Evolutionary conservation across 2,797 vertebrate genomes (phyloP).

Genomic region (Pseudotriccus pelzelni): DNA sequence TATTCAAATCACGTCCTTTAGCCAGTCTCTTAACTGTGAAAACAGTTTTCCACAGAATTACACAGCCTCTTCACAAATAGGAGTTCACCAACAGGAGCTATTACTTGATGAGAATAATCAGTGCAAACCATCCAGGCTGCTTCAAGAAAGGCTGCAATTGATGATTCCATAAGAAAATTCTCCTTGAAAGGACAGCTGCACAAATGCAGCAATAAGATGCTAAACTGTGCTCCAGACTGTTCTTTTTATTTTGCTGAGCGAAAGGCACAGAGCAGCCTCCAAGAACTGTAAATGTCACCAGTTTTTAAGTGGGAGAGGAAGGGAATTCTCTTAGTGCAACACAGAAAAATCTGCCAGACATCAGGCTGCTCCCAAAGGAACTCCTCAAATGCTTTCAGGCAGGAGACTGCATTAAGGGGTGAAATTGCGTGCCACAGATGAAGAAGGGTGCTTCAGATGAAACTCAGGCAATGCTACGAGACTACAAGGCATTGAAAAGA

Average conservation of each 20-base stretch:
- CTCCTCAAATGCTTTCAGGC: not conserved
- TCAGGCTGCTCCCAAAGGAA: not conserved
- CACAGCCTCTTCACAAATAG: conserved; percentile 11
- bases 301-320: not conserved
- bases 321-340: not conserved
- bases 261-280: not conserved
- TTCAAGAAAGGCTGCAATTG: not conserved
- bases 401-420: not conserved
- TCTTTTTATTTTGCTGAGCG: not conserved
- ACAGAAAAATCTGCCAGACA: not conserved
- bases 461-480: not conserved
- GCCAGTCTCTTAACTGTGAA: not conserved
- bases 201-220: not conserved
- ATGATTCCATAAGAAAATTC: not conserved
- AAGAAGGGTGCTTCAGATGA: not conserved
- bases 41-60: conserved; percentile 23
- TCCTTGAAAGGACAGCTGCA: conserved; percentile 21
- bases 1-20: conserved; percentile 31
- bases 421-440: not conserved
- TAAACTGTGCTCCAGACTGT: not conserved
- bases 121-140: not conserved
- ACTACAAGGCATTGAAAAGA: not conserved
- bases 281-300: not conserved
- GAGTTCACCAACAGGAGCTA: not conserved
- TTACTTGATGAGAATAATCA: conserved; percentile 22